Percentiles rank a stretch among this genome's conserved stretches.
Evolutionary conservation across 2,113 vertebrate genomes (phyloP).

Genomic region (Heloderma charlesbogerti): DNA sequence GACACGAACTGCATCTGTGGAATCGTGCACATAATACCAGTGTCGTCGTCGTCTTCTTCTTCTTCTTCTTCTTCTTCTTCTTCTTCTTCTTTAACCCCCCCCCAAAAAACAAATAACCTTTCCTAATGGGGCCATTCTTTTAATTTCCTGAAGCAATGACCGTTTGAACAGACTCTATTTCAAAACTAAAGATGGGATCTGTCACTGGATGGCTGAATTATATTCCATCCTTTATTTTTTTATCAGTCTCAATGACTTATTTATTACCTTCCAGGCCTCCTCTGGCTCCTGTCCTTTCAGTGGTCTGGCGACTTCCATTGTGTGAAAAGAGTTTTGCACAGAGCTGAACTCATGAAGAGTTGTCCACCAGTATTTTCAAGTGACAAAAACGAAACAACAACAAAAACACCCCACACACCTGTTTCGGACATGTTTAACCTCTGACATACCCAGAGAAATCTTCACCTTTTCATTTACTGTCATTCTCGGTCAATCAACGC

Average conservation of each 20-base stretch:
- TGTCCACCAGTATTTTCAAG: neutral
- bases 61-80: too few species aligned
- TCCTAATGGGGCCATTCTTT: slow-evolving; percentile 73
- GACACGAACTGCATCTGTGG: slow-evolving; percentile 17
- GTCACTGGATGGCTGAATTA: slow-evolving; percentile 67
- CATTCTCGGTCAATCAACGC: too few species aligned
- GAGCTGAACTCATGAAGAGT: neutral
- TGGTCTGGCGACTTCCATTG: slow-evolving; percentile 32
- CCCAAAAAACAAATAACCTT: slow-evolving; percentile 34
- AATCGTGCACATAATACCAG: slow-evolving; percentile 66
- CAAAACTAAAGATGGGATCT: slow-evolving; percentile 63
- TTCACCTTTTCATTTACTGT: too few species aligned
- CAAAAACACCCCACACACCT: too few species aligned
- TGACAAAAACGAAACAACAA: too few species aligned
- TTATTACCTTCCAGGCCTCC: slow-evolving; percentile 51
- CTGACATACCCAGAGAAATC: too few species aligned
- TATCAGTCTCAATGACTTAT: slow-evolving; percentile 65
- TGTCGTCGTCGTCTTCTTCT: slow-evolving; percentile 46
- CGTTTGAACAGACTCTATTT: slow-evolving; percentile 63
- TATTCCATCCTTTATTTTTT: slow-evolving; percentile 72
- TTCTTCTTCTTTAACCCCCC: too few species aligned
- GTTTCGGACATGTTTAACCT: too few species aligned
- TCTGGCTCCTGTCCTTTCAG: slow-evolving; percentile 60
- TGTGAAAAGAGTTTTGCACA: slow-evolving; percentile 61
- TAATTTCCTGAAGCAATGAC: slow-evolving; percentile 74